These are phyloP conservation scores for Porites rus DNA, from an alignment of 92 coral and sea anemone genomes.

Conservation along the genomic window DNA sequence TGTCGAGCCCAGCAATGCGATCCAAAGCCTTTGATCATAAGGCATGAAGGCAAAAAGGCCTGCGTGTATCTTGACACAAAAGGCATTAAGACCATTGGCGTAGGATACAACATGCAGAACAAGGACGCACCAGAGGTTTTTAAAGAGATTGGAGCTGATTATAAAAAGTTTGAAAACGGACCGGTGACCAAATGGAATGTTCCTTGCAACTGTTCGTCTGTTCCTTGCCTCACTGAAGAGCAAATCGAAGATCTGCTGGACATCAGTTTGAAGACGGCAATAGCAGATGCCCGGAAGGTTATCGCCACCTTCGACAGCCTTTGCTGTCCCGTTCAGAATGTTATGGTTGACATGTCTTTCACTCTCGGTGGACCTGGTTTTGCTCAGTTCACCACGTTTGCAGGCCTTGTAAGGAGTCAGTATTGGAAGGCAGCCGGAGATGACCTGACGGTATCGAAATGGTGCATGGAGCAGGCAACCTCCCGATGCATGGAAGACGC, in stretches of 20 bases:
- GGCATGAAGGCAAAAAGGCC: slow-evolving; percentile 73
- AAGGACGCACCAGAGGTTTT: slow-evolving; percentile 69
- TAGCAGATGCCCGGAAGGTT: slow-evolving; percentile 69
- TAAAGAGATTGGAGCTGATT: slow-evolving; percentile 81
- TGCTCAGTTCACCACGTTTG: slow-evolving; percentile 69
- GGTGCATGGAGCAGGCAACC: slow-evolving; percentile 74
- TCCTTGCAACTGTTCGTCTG: slow-evolving; percentile 77
- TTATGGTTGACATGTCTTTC: slow-evolving; percentile 92
- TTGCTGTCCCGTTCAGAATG: slow-evolving; percentile 90
- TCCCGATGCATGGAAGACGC: slow-evolving; percentile 81
- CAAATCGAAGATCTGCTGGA: slow-evolving; percentile 77
- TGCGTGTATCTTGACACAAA: slow-evolving; percentile 87
- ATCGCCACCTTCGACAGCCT: slow-evolving; percentile 71
- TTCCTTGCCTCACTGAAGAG: slow-evolving; percentile 73
- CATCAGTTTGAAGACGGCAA: slow-evolving; percentile 68
- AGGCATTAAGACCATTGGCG: slow-evolving; percentile 83
- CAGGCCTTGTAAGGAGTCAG: slow-evolving; percentile 59
- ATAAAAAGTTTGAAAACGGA: slow-evolving; percentile 76
- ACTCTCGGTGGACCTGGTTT: slow-evolving; percentile 77
- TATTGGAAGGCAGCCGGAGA: slow-evolving; percentile 90
- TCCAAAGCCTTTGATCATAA: slow-evolving; percentile 73
- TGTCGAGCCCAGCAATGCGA: slow-evolving; percentile 58
- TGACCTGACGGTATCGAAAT: slow-evolving; percentile 79
- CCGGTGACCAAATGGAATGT: slow-evolving; percentile 56
- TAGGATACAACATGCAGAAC: slow-evolving; percentile 82